Base-by-base conservation (phyloP, 2,888 invertebrate genomes). In the Trichogramma evanescens region DNA sequence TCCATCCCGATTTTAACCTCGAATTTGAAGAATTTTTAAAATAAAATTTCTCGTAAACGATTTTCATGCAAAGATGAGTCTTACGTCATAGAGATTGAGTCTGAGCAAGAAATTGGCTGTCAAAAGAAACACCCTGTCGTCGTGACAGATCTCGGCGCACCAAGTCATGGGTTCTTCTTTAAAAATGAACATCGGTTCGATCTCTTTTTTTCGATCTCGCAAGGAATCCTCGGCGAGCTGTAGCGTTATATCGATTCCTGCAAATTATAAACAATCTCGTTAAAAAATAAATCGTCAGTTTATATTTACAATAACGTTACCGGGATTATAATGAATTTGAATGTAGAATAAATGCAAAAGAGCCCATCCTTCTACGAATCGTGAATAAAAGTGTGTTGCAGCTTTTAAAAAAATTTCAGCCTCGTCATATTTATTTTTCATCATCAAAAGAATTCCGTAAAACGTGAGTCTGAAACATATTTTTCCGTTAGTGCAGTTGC, bases 321-420 rank as follows among this genome's bases (percentile, higher is more conserved):
- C 74, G 63, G 72, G 67, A 56, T 59, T 66, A 56, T 70, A 71
- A 59, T 74, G 66, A 1, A 61, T 74, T 56, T 68, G 67, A 38
- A 69, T 54, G 42, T 71, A 74, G 58, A 72, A 69, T 4, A 74
- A 63, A 41, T 74, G 72, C 9, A 74, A 55, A 41, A 69, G 64
- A 6, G 59, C 59, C 74, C 74, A 74, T 4, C 69, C 72, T 63
- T 73, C 71, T 4, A 64, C 61, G 48, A 70, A 72, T 49, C 66
- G 63, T 7, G 74, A 74, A 63, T 74, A 67, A 10, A 74, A 59
- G 4, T 67, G 56, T 0, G 65, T 68, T 0, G 71, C 54, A 2
- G 69, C 62, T 58, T 64, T 66, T 0, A 74, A 53, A 61, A 74
- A 72, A 39, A 67, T 64, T 39, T 73, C 73, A 2, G 73, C 70